phyloP scores from a whole-genome alignment of 2,888 invertebrate species.

The Calliphora vomitoria region DNA sequence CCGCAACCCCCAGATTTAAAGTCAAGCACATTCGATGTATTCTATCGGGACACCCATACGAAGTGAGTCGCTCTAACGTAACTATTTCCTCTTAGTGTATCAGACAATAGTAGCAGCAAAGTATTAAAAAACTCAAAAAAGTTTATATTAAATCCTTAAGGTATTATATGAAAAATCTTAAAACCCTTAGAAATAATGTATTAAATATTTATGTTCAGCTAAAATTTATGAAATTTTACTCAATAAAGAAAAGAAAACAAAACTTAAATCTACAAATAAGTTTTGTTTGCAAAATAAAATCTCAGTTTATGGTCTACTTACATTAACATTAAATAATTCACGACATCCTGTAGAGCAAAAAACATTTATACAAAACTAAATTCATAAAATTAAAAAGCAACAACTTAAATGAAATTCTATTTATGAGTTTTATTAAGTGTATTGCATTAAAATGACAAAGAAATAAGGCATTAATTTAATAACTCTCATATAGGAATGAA shows the following conservation, averaged over 20 bases:
- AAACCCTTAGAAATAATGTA: not conserved
- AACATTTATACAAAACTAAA: too few relatives aligned
- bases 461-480: not conserved
- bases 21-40: too few relatives aligned
- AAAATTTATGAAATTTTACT: not conserved
- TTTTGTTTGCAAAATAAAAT: not conserved
- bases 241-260: not conserved
- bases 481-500: not conserved
- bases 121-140: not conserved
- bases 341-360: constrained; percentile 1
- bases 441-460: constrained; percentile 1
- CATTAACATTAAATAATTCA: not conserved
- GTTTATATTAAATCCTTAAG: not conserved
- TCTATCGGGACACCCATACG: too few relatives aligned
- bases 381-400: not conserved
- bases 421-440: not conserved
- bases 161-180: not conserved
- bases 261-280: not conserved
- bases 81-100: not conserved
- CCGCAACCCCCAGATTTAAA: too few relatives aligned
- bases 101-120: not conserved
- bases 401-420: constrained; percentile 3
- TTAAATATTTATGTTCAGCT: not conserved
- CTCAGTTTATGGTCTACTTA: not conserved
- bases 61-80: too few relatives aligned